A percentile compares a stretch with the other conserved stretches of the same genome.
Evolutionary conservation across 2,888 invertebrate genomes (phyloP).

Genomic region (Eupelmus urozonus): DNA sequence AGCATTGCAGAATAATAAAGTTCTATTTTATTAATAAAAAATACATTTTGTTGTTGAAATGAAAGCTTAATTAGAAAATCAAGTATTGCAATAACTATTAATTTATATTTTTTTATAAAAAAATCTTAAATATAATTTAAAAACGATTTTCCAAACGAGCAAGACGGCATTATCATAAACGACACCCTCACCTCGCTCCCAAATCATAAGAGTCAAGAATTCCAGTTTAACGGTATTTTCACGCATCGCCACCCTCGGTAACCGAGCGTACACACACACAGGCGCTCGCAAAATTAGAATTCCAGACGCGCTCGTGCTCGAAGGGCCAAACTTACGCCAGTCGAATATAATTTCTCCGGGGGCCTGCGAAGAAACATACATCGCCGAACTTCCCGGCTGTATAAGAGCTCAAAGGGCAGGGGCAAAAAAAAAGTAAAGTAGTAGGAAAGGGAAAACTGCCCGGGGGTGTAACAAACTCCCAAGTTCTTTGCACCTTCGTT

Average conservation of each 20-base stretch:
- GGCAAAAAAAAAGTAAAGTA: background rate
- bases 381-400: background rate
- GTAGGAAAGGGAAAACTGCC: slow-evolving; percentile 24
- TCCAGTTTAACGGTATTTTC: background rate
- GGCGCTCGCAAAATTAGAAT: slow-evolving; percentile 44
- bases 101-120: no score
- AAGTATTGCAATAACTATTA: no score
- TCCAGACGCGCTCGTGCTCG: slow-evolving; percentile 31
- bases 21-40: no score
- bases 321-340: slow-evolving; percentile 30
- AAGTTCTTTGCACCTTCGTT: slow-evolving; percentile 32
- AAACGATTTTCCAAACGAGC: no score
- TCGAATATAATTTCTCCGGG: slow-evolving; percentile 50
- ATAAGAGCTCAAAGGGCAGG: slow-evolving; percentile 9
- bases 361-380: background rate
- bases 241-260: no score
- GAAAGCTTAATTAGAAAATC: no score
- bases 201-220: background rate
- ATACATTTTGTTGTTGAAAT: no score
- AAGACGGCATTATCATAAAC: no score
- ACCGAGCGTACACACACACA: background rate
- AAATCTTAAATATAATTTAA: no score
- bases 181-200: no score
- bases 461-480: slow-evolving; percentile 9
- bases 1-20: no score